Evolutionary conservation across 30 jellyfish, hydroid and myxozoan genomes (phyloP).

Genomic region (Clytia hemisphaerica): DNA sequence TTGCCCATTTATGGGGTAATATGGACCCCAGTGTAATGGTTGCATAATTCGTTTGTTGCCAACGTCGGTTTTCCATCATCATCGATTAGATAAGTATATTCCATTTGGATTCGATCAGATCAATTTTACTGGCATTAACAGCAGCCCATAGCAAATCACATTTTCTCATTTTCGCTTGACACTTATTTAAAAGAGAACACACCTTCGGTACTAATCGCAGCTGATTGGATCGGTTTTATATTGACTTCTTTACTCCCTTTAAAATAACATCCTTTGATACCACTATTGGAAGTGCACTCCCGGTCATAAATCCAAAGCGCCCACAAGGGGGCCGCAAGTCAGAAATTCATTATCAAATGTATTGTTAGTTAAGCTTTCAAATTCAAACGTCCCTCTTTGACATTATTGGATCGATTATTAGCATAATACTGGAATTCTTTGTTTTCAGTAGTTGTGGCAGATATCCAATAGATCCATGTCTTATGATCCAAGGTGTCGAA

Average conservation of each 20-base stretch:
- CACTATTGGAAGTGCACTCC: slow-evolving; percentile 63
- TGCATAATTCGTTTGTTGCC: slow-evolving; percentile 61
- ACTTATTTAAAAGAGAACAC: slow-evolving; percentile 72
- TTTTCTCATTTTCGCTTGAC: slow-evolving; percentile 51
- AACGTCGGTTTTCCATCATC: slow-evolving; percentile 19
- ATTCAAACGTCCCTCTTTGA: slow-evolving; percentile 50
- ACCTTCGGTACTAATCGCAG: slow-evolving; percentile 40
- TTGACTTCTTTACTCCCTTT: slow-evolving; percentile 34
- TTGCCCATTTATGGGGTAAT: slow-evolving; percentile 31
- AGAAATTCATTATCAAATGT: slow-evolving; percentile 58
- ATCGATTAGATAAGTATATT: slow-evolving; percentile 30
- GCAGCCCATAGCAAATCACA: slow-evolving; percentile 93
- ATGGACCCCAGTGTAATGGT: slow-evolving; percentile 82
- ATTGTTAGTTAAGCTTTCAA: slow-evolving; percentile 71
- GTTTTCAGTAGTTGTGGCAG: slow-evolving; percentile 57
- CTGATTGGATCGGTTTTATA: slow-evolving; percentile 70
- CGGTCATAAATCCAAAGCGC: slow-evolving; percentile 61
- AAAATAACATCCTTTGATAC: slow-evolving; percentile 49
- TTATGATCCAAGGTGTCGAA: slow-evolving; percentile 44
- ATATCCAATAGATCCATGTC: slow-evolving; percentile 52
- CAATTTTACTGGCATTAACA: slow-evolving; percentile 68
- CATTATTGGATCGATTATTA: slow-evolving; percentile 71
- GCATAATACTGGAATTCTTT: slow-evolving; percentile 60
- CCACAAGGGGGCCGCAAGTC: no score
- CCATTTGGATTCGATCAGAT: slow-evolving; percentile 61